Evolutionary conservation across 1,140 invertebrate genomes (phyloP).

Genomic region (Lucilia sericata): DNA sequence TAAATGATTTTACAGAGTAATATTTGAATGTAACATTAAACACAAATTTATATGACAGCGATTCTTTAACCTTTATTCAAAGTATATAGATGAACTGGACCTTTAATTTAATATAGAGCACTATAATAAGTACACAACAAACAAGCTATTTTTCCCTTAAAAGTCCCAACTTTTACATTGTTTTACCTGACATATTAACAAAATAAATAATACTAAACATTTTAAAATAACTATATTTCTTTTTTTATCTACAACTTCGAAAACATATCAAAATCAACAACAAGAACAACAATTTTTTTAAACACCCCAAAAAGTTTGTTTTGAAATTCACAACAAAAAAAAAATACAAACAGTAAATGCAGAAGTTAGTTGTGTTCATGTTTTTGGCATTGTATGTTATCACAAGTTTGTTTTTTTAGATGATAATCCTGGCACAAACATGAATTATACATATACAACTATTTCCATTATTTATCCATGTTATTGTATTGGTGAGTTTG

Average conservation of each 20-base stretch:
- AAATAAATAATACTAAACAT: conserved; percentile 4
- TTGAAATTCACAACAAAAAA: background rate
- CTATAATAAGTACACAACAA: background rate
- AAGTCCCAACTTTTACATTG: conserved; percentile 11
- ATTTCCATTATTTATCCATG: background rate
- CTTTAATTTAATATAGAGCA: no score
- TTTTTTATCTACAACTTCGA: background rate
- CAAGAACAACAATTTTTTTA: conserved; percentile 5
- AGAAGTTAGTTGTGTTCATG: background rate
- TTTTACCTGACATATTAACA: conserved; percentile 32
- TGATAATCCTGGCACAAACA: conserved; percentile 36
- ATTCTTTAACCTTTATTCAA: no score
- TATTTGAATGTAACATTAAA: no score
- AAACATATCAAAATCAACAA: conserved; percentile 29
- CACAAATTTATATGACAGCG: no score
- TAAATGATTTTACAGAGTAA: no score
- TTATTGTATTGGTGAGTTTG: background rate
- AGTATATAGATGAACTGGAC: no score
- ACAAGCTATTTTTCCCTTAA: background rate
- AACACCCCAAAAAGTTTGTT: background rate
- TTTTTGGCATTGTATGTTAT: conserved; percentile 36
- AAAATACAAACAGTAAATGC: background rate
- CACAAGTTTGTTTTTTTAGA: background rate
- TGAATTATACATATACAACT: background rate
- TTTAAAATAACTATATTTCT: background rate